Percentiles rank a stretch among this genome's conserved stretches.
Evolutionary conservation across 2,113 vertebrate species (phyloP).

Genomic region (Misgurnus mizolepis): DNA sequence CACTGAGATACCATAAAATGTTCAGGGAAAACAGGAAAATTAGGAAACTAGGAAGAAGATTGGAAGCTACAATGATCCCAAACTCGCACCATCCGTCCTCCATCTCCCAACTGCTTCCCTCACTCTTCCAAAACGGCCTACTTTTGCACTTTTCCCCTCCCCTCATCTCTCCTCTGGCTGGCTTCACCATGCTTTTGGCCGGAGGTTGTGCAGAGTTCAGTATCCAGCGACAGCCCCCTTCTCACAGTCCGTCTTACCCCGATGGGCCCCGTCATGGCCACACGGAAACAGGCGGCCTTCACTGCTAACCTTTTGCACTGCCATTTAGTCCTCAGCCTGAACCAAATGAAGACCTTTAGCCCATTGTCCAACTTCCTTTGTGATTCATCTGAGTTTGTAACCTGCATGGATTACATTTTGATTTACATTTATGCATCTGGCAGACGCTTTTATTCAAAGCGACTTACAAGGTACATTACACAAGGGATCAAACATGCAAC

Average conservation of each 20-base stretch:
- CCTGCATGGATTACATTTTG: too few relatives aligned
- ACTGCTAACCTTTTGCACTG: slow-evolving; percentile 23
- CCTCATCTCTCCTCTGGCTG: slow-evolving; percentile 62
- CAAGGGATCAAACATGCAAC: too few relatives aligned
- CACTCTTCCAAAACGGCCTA: slow-evolving; percentile 10
- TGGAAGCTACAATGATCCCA: slow-evolving; percentile 50
- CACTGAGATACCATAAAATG: slow-evolving; percentile 55
- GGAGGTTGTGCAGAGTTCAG: slow-evolving; percentile 76
- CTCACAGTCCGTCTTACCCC: slow-evolving; percentile 39
- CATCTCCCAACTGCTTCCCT: slow-evolving; percentile 10
- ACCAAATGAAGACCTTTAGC: slow-evolving; percentile 13
- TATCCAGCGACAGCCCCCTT: slow-evolving; percentile 66
- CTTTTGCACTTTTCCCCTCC: slow-evolving; percentile 53
- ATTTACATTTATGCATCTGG: too few relatives aligned
- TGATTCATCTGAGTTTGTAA: not conserved
- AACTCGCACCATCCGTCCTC: slow-evolving; percentile 51
- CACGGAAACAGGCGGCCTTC: slow-evolving; percentile 46
- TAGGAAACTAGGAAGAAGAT: slow-evolving; percentile 66
- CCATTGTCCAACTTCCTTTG: not conserved
- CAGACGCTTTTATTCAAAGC: too few relatives aligned
- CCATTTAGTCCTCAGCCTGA: not conserved
- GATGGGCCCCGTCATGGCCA: slow-evolving; percentile 24
- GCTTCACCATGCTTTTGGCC: slow-evolving; percentile 61
- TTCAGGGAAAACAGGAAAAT: slow-evolving; percentile 46
- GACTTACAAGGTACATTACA: too few relatives aligned